phyloP scores from a whole-genome alignment of 2,888 invertebrate genomes.

The Netelia fuscicornis region DNA sequence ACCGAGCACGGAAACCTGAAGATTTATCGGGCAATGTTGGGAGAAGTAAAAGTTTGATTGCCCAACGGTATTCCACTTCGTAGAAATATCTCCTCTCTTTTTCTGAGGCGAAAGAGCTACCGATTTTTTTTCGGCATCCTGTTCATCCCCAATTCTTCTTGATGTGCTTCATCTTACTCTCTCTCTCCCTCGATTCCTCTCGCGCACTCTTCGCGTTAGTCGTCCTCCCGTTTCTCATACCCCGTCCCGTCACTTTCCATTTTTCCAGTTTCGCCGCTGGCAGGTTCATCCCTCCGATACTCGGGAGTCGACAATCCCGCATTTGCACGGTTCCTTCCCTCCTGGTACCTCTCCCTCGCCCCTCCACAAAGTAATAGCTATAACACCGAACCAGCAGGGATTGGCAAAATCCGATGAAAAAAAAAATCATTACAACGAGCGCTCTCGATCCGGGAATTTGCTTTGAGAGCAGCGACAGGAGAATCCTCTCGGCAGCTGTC shows the following conservation, averaged over 20 bases:
- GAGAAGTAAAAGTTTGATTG: slow-evolving; percentile 64
- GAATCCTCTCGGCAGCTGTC: slow-evolving; percentile 18
- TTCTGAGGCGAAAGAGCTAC: slow-evolving; percentile 17
- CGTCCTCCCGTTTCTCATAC: slow-evolving; percentile 16
- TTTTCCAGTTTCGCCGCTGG: slow-evolving; percentile 30
- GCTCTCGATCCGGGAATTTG: slow-evolving; percentile 61
- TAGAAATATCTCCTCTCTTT: not conserved
- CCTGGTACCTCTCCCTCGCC: not conserved
- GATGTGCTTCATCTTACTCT: slow-evolving; percentile 33
- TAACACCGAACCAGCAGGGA: not conserved
- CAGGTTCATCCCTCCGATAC: slow-evolving; percentile 41
- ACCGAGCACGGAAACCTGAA: slow-evolving; percentile 39
- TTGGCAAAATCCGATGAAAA: not conserved
- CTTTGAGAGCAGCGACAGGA: slow-evolving; percentile 58
- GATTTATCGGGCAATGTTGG: slow-evolving; percentile 65
- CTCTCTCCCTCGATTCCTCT: slow-evolving; percentile 21
- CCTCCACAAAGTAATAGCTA: not conserved
- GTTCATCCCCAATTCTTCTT: slow-evolving; percentile 37
- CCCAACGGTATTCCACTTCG: slow-evolving; percentile 53
- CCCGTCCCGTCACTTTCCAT: slow-evolving; percentile 30
- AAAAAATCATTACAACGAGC: not conserved
- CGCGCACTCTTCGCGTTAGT: not conserved
- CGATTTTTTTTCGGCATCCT: slow-evolving; percentile 39
- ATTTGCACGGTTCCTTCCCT: slow-evolving; percentile 2
- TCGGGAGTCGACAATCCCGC: slow-evolving; percentile 48